Percentiles rank a stretch among this genome's conserved stretches.
Conservation (phyloP, 2,888 invertebrate genomes). For the Sphinx pinastri region DNA sequence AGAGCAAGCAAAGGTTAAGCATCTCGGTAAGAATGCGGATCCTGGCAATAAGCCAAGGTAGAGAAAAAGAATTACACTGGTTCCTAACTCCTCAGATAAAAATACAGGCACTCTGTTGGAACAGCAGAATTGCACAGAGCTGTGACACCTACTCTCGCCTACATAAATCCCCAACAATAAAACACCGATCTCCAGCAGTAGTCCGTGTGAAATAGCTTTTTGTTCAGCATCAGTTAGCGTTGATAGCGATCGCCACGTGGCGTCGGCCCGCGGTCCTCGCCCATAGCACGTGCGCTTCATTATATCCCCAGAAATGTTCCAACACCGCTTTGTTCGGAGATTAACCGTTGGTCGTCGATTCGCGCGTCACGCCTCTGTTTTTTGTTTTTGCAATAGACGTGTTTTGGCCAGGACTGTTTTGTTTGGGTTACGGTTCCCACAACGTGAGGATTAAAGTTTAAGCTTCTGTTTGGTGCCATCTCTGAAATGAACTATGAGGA, state of each 20-base stretch:
- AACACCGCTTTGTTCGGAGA: conserved; percentile 80
- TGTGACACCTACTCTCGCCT: too few species aligned
- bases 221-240: conserved; percentile 54
- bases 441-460: background rate
- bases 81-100: too few species aligned
- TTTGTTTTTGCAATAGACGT: conserved; percentile 32
- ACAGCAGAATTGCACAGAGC: too few species aligned
- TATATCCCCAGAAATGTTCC: conserved; percentile 83
- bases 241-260: conserved; percentile 78
- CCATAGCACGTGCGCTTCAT: conserved; percentile 78
- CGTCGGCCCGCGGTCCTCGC: conserved; percentile 49
- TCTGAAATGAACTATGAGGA: too few species aligned
- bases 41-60: too few species aligned
- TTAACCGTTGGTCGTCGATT: conserved; percentile 62
- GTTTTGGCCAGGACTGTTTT: conserved; percentile 25
- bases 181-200: conserved; percentile 17
- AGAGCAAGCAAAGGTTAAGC: too few species aligned
- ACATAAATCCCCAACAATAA: background rate
- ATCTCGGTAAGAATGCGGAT: too few species aligned
- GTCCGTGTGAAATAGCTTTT: conserved; percentile 47
- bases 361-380: conserved; percentile 23
- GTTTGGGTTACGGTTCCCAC: conserved; percentile 17
- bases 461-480: conserved; percentile 6
- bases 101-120: too few species aligned
- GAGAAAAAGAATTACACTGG: too few species aligned